These are phyloP conservation scores for Melanogrammus aeglefinus DNA, from an alignment of 2,797 vertebrate species.

Conservation along the genomic window DNA sequence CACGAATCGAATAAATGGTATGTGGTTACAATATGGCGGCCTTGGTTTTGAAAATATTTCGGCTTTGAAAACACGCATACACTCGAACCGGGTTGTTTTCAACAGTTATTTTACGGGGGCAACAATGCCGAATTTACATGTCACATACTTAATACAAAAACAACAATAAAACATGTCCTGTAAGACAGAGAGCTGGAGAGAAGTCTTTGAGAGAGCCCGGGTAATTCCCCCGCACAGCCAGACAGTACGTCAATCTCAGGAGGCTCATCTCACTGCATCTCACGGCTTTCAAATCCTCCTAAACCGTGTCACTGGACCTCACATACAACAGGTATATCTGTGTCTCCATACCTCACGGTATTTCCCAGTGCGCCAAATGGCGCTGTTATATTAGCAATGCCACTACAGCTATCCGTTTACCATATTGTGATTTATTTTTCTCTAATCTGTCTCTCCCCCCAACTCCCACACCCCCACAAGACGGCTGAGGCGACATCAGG, in stretches of 20 bases:
- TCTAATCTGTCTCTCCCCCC: not conserved
- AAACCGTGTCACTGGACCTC: conserved; percentile 65
- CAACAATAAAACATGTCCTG: conserved; percentile 15
- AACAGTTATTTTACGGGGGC: not conserved
- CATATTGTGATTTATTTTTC: not conserved
- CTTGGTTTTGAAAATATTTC: not conserved
- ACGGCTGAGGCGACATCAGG: conserved; percentile 50
- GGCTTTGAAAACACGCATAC: not conserved
- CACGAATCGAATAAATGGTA: not conserved
- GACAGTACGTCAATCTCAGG: conserved; percentile 59
- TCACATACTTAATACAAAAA: not conserved
- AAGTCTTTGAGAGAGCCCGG: conserved; percentile 60
- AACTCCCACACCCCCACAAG: conserved; percentile 13
- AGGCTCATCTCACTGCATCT: conserved; percentile 49
- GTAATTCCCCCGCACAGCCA: conserved; percentile 74
- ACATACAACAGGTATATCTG: conserved; percentile 54
- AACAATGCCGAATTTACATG: not conserved
- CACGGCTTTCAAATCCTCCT: conserved; percentile 75
- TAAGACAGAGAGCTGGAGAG: conserved; percentile 72
- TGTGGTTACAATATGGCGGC: not conserved
- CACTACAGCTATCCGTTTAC: not conserved
- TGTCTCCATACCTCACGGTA: not conserved
- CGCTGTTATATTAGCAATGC: not conserved
- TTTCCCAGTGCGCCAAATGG: not conserved
- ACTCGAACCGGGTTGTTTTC: not conserved